phyloP scores from a whole-genome alignment of 2,888 invertebrate species.

The Agriotes lineatus region DNA sequence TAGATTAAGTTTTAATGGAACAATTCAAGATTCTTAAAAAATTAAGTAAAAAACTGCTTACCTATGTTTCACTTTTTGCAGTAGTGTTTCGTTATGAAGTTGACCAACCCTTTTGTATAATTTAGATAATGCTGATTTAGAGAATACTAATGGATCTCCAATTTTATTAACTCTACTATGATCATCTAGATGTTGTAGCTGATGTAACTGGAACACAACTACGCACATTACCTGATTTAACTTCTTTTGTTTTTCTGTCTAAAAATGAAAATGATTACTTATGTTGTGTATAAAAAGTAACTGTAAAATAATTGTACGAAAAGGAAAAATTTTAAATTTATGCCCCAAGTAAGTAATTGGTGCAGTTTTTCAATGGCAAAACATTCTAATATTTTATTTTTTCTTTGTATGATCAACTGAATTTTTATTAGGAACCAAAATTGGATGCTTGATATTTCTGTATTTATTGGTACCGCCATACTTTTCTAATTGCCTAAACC shows the following conservation, averaged over 20 bases:
- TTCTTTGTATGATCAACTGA: too few relatives aligned
- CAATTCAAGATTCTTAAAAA: not conserved
- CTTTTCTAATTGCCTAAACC: too few relatives aligned
- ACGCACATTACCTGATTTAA: constrained; percentile 83
- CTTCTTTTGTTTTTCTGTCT: constrained; percentile 81
- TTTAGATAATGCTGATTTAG: constrained; percentile 70
- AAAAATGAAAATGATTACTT: constrained; percentile 49
- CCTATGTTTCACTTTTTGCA: constrained; percentile 74
- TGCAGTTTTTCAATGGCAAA: too few relatives aligned
- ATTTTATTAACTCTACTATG: constrained; percentile 62
- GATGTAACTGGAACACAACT: constrained; percentile 77
- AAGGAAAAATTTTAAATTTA: too few relatives aligned
- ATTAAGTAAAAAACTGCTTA: constrained; percentile 62
- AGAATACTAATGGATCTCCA: constrained; percentile 73
- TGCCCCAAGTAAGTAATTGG: too few relatives aligned
- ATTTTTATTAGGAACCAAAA: too few relatives aligned
- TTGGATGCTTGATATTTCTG: too few relatives aligned
- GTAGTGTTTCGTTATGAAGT: constrained; percentile 74
- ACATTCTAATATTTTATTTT: too few relatives aligned
- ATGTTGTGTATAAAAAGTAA: not conserved
- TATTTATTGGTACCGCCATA: too few relatives aligned
- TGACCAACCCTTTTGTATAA: constrained; percentile 75
- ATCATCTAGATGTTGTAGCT: constrained; percentile 71
- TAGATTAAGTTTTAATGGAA: constrained; percentile 9
- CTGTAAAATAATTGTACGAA: too few relatives aligned